These are phyloP conservation scores for Regulus satrapa DNA, from an alignment of 2,113 vertebrate species.

Conservation along the genomic window DNA sequence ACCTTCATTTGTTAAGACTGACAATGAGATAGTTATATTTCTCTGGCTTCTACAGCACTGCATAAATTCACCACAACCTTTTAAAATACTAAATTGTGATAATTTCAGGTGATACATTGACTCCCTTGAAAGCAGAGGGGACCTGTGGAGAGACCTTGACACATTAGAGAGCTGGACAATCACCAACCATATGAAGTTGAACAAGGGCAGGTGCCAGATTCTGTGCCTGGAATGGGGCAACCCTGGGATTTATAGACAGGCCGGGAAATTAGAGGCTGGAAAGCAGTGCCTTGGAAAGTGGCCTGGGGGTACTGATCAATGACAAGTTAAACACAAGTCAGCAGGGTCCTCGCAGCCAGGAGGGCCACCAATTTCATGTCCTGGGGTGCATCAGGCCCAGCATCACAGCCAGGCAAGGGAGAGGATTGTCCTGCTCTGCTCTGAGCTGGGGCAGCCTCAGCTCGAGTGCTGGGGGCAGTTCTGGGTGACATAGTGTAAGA, in stretches of 20 bases:
- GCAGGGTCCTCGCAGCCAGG: neutral
- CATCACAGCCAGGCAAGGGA: fast-evolving
- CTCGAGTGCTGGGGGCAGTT: fast-evolving
- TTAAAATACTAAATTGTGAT: neutral
- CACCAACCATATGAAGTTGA: neutral
- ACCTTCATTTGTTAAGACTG: neutral
- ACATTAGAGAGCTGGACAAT: neutral
- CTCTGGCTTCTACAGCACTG: neutral
- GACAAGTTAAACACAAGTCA: fast-evolving
- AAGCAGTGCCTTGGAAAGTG: fast-evolving
- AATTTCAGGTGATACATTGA: neutral
- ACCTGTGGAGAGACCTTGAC: neutral
- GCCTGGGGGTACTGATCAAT: fast-evolving
- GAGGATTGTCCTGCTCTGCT: neutral
- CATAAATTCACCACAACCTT: neutral
- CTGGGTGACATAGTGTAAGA: fast-evolving
- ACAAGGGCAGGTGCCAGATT: neutral
- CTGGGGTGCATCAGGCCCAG: neutral
- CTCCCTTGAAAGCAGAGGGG: neutral
- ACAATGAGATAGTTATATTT: neutral
- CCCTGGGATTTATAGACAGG: neutral
- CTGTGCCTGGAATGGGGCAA: neutral
- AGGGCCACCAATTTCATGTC: fast-evolving
- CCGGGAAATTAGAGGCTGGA: neutral
- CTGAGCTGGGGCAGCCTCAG: fast-evolving